Evolutionary conservation across 2,113 vertebrate species (phyloP).

Genomic region (Hystrix brachyura): DNA sequence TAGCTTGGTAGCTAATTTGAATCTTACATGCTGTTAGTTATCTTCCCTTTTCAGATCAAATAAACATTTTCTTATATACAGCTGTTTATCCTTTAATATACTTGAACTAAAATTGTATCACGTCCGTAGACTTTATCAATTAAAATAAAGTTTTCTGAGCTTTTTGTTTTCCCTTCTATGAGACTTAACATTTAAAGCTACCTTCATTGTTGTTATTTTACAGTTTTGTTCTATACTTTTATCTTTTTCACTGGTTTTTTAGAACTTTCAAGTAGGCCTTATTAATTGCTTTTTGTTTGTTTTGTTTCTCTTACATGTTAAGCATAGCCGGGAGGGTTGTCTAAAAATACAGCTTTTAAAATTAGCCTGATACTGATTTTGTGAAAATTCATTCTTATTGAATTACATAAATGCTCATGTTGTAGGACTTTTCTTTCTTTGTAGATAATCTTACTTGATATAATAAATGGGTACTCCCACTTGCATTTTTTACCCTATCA

Average conservation of each 20-base stretch:
- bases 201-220: constrained; percentile 49
- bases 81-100: neutral
- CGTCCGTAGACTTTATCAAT: neutral
- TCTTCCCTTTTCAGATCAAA: constrained; percentile 8
- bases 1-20: neutral
- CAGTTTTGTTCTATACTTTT: neutral
- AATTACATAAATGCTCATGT: neutral
- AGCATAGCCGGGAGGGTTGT: neutral
- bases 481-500: constrained; percentile 12
- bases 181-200: neutral
- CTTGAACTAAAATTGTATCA: neutral
- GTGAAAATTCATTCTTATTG: constrained; percentile 23
- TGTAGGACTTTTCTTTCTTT: neutral
- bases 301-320: neutral
- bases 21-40: neutral
- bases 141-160: constrained; percentile 9
- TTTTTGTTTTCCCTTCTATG: neutral
- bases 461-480: neutral
- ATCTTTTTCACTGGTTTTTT: constrained; percentile 43
- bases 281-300: neutral
- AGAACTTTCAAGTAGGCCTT: neutral
- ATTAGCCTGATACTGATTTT: neutral
- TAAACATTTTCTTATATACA: constrained; percentile 15
- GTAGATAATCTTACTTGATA: neutral
- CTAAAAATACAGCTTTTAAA: constrained; percentile 18